These are phyloP conservation scores for Cyrtodaria siliqua DNA, from an alignment of 2,888 invertebrate genomes.

Conservation along the genomic window DNA sequence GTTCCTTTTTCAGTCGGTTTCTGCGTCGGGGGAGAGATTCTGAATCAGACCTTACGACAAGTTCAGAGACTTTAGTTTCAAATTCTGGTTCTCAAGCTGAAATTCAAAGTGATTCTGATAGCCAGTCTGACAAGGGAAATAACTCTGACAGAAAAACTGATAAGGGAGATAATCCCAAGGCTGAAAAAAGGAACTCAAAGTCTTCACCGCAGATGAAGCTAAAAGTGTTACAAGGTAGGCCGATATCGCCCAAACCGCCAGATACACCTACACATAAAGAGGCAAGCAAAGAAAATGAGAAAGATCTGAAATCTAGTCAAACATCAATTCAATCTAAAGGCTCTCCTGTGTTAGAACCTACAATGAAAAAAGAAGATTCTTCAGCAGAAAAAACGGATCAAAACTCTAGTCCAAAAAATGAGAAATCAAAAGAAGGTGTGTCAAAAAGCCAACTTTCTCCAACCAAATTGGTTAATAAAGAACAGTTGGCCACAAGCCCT, in stretches of 20 bases:
- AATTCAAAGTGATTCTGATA: constrained; percentile 33
- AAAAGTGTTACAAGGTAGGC: constrained; percentile 58
- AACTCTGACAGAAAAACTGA: constrained; percentile 27
- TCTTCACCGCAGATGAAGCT: constrained; percentile 64
- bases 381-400: constrained; percentile 13
- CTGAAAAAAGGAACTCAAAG: constrained; percentile 52
- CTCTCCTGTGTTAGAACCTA: constrained; percentile 24
- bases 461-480: constrained; percentile 35
- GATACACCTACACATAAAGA: constrained; percentile 28
- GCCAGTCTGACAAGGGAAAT: constrained; percentile 43
- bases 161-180: constrained; percentile 25
- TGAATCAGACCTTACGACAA: constrained; percentile 44
- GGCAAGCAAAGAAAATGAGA: constrained; percentile 29
- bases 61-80: constrained; percentile 43
- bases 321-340: constrained; percentile 27
- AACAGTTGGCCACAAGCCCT: constrained; percentile 41
- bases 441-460: constrained; percentile 34
- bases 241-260: constrained; percentile 44
- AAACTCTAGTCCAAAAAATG: constrained; percentile 14
- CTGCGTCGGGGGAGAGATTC: constrained; percentile 72
- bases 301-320: constrained; percentile 34
- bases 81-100: constrained; percentile 36
- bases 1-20: constrained; percentile 77
- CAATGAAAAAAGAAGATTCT: constrained; percentile 13
- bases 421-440: constrained; percentile 9